phyloP scores from a whole-genome alignment of 1,140 invertebrate genomes.

The Musca domestica region DNA sequence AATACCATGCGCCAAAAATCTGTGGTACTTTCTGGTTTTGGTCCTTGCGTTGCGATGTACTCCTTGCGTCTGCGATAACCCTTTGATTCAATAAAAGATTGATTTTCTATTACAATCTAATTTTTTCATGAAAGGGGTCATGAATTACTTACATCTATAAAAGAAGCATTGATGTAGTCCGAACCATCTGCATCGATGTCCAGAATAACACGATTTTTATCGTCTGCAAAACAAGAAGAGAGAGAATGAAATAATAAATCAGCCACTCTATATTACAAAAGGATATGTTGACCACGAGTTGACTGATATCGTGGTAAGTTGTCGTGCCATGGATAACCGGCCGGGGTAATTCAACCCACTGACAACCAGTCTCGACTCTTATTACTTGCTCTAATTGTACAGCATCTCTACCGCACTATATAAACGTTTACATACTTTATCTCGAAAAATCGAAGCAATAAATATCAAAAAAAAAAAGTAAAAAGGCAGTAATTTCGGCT shows the following conservation, averaged over 20 bases:
- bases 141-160: conserved; percentile 67
- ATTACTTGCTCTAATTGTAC: too few species aligned
- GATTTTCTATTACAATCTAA: neutral
- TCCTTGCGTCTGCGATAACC: conserved; percentile 66
- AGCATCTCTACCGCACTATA: too few species aligned
- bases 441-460: too few species aligned
- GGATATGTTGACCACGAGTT: neutral
- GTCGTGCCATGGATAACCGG: too few species aligned
- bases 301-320: too few species aligned
- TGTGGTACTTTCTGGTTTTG: conserved; percentile 66
- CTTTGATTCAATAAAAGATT: conserved; percentile 49
- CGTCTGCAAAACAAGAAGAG: conserved; percentile 59
- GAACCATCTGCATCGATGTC: conserved; percentile 62
- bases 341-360: too few species aligned
- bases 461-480: too few species aligned
- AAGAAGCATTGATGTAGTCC: conserved; percentile 83
- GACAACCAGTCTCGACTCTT: too few species aligned
- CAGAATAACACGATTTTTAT: conserved; percentile 72
- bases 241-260: conserved; percentile 31
- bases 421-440: too few species aligned
- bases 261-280: too few species aligned
- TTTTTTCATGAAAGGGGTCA: neutral
- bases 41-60: conserved; percentile 83
- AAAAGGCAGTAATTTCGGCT: too few species aligned
- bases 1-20: conserved; percentile 85